A percentile compares a stretch with the other conserved stretches of the same genome.
phyloP scores from a whole-genome alignment of 2,888 invertebrate genomes.

The Helicoverpa assulta region DNA sequence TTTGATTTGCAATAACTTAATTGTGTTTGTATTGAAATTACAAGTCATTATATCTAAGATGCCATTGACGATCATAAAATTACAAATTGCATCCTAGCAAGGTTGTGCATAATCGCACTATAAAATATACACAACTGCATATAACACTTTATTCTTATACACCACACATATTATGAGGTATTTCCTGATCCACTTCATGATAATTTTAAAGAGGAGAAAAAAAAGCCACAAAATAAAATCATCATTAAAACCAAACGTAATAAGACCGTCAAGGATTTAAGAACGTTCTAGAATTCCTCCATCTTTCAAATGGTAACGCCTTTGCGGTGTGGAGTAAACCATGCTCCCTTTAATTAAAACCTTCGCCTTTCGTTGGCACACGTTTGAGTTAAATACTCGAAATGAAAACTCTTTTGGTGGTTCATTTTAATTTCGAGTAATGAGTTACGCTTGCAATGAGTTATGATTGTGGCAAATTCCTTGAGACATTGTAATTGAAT shows the following conservation, averaged over 20 bases:
- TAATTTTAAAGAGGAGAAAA: no score
- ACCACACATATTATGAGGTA: neutral
- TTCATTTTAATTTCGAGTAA: conserved; percentile 34
- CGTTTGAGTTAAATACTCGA: conserved; percentile 33
- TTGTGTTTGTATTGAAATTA: no score
- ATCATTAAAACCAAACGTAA: conserved; percentile 37
- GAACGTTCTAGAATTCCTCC: conserved; percentile 24
- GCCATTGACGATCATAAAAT: neutral
- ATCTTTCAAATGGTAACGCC: conserved; percentile 24
- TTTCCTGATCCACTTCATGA: no score
- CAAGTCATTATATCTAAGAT: neutral
- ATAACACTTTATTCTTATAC: neutral
- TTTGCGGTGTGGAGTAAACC: conserved; percentile 35
- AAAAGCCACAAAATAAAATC: neutral
- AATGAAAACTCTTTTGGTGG: conserved; percentile 12
- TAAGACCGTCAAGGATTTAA: conserved; percentile 5
- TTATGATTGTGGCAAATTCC: conserved; percentile 27
- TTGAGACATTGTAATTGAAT: neutral
- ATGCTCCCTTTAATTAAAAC: conserved; percentile 61
- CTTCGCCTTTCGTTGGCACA: conserved; percentile 32
- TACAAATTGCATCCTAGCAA: neutral
- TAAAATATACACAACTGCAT: neutral
- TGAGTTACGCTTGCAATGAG: conserved; percentile 13
- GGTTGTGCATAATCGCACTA: neutral
- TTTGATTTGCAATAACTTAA: no score